Base-by-base conservation (phyloP, 2,113 vertebrate genomes). In the Jacana jacana region DNA sequence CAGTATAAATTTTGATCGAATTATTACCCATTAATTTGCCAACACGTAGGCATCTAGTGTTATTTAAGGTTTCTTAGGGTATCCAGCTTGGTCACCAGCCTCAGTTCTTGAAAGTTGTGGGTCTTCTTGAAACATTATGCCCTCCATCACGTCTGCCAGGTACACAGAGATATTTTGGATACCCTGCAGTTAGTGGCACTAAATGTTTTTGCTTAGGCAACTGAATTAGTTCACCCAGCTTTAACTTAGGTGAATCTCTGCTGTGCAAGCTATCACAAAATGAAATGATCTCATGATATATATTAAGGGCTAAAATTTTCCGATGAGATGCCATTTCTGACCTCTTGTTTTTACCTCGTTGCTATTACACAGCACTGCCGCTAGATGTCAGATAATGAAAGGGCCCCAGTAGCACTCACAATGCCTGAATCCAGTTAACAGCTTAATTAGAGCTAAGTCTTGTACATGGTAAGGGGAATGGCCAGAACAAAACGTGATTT, bases 311-410 rank as follows among this genome's bases (percentile, higher is more conserved):
- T 63, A 54, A n/a, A 11, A 28, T 78, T 68, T 87, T 73, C n/a
- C 24, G 5, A 3, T 4, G 1, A 9, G 11, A 11, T 6, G n/a
- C 22, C 13, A 24, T 27, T 54, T 64, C n/a, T 54, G 49, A 17
- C 14, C 9, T 22, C 28, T 1, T 1, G 17, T 64, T 76, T 68
- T 39, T 15, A 8, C 17, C 23, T 60, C 0, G 1, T 35, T 70
- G 9, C 49, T 73, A 6, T 40, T 83, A 78, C 85, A 78, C 28
- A 88, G 19, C 0, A 2, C 7, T 66, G 68, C 89, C 93, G 6
- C 89, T 89, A 96, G 95, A 77, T 96, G 95, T 88, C 95, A 94
- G 64, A n/a, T 42, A 24, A 39, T 11, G 70, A 88, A 94, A 71
- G 25, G 18, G 44, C 4, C 7, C 10, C 7, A 1, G 2, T 7